Percentiles rank a stretch among this genome's conserved stretches.
Conservation (phyloP, 2,797 vertebrate species). For the Morelia viridis region DNA sequence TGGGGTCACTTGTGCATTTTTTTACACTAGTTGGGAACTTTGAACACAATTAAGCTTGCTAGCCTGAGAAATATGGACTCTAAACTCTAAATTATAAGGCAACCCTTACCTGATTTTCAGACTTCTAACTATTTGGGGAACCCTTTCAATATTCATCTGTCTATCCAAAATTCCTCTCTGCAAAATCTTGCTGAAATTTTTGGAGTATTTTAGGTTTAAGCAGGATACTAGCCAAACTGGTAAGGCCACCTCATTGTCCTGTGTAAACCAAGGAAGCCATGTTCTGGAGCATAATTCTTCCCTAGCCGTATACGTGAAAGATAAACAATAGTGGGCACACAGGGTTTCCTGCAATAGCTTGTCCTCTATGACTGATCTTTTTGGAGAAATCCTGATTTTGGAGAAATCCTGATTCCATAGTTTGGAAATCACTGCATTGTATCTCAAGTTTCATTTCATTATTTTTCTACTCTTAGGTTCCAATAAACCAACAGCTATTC, state of each 20-base stretch:
- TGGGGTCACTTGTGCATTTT: not conserved
- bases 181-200: too few species aligned
- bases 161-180: too few species aligned
- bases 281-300: not conserved
- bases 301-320: not conserved
- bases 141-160: too few species aligned
- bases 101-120: not conserved
- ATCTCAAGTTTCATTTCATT: not conserved
- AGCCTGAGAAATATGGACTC: too few species aligned
- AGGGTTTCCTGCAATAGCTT: not conserved
- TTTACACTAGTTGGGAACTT: not conserved
- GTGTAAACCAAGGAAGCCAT: not conserved
- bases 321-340: not conserved
- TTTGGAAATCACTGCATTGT: not conserved
- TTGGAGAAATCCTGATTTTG: not conserved
- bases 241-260: not conserved
- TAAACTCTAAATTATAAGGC: too few species aligned
- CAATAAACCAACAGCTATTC: slow-evolving; percentile 6
- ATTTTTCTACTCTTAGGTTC: not conserved
- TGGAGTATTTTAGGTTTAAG: too few species aligned
- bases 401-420: not conserved
- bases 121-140: too few species aligned
- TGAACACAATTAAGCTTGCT: not conserved
- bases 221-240: too few species aligned
- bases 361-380: not conserved